Evolutionary conservation across 2,113 vertebrate genomes (phyloP).

Genomic region (Raja brachyura): DNA sequence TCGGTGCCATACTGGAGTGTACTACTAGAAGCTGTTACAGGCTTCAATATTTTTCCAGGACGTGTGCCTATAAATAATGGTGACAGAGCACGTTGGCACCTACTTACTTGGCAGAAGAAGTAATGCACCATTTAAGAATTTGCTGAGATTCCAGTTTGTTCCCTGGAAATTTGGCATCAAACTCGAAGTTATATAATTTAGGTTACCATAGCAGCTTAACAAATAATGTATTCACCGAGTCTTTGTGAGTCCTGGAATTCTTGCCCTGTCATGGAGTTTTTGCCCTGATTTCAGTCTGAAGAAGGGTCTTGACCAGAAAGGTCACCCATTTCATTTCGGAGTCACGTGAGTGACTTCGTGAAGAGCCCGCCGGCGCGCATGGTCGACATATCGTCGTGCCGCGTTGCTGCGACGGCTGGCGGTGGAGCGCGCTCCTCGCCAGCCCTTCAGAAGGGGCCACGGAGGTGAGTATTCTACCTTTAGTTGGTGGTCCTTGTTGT

Average conservation of each 20-base stretch:
- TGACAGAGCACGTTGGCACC: background rate
- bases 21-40: background rate
- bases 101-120: conserved; percentile 1
- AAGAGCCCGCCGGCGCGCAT: too few relatives aligned
- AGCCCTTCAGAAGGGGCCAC: too few relatives aligned
- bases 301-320: too few relatives aligned
- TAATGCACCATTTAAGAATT: background rate
- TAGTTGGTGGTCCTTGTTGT: too few relatives aligned
- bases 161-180: background rate
- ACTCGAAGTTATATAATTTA: background rate
- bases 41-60: background rate
- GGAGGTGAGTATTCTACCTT: too few relatives aligned
- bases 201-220: background rate
- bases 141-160: background rate
- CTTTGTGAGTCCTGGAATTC: background rate
- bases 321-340: too few relatives aligned
- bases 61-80: background rate
- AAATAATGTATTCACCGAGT: background rate
- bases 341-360: too few relatives aligned
- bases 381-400: too few relatives aligned
- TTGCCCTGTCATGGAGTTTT: background rate
- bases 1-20: background rate
- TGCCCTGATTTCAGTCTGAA: too few relatives aligned
- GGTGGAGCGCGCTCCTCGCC: too few relatives aligned
- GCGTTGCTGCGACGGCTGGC: too few relatives aligned